Base-by-base conservation (phyloP, 92 coral and sea anemone species). In the Nematostella vectensis region DNA sequence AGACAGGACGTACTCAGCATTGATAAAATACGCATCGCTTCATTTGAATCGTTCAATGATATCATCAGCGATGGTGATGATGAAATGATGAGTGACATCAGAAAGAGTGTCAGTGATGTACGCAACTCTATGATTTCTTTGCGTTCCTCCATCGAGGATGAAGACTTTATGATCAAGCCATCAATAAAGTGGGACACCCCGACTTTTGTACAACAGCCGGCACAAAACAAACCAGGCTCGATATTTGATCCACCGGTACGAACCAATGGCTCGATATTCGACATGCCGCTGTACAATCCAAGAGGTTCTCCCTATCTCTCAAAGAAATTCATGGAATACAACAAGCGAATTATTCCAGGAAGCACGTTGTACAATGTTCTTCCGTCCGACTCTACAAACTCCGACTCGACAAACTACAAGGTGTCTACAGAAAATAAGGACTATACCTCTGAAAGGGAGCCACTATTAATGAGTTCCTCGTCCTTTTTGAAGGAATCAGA, bases 1-100 rank as follows among this genome's bases (percentile, higher is more conserved):
- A 13, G 15, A 6, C 9, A 3, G 3, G 57, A 51, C 25, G 29
- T 51, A 6, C 6, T 23, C 11, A 27, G 36, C 30, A 3, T 51
- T 6, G 57, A 49, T 9, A 15, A 65, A 22, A 29, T 56, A 20
- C 38, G 43, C 31, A 50, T 78, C 42, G 79, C 79, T 2, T 65
- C 75, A 25, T 25, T 66, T 10, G 85, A 78, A n/a, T 63, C 78
- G 8, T 19, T 77, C 21, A 23, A 27, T 4, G 78, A 54, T 39
- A 29, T 70, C 39, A 55, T 54, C 11, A 45, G 63, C 20, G 69
- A 57, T 11, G 40, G 37, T 12, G 66, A 65, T 3, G 58, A 44
- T 25, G 57, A 27, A 10, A 48, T 36, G 15, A n/a, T 68, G 8
- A 51, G 49, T 3, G 75, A 68, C 12, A 31, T 47, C 16, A 39